A percentile compares a stretch with the other conserved stretches of the same genome.
Conservation (phyloP, 2,797 vertebrate species). For the Sebastolobus alascanus region DNA sequence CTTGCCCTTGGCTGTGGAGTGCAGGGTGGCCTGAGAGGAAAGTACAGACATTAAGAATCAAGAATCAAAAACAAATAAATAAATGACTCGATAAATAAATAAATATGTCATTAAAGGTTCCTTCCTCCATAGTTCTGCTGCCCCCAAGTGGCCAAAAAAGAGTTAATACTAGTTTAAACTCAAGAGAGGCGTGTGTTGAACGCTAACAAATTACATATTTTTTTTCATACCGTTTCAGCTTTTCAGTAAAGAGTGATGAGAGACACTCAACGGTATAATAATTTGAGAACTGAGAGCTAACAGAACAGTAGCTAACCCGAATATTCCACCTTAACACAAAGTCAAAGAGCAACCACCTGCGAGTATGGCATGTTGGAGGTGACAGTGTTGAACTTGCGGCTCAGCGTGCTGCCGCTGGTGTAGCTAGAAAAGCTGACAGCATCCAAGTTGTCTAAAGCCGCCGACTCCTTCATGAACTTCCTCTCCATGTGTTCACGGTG, state of each 20-base stretch:
- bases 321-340: background rate
- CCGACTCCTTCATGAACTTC: constrained; percentile 84
- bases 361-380: constrained; percentile 92
- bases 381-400: constrained; percentile 86
- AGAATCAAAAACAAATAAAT: background rate
- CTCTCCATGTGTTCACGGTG: constrained; percentile 93
- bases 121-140: too few relatives aligned
- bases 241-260: too few relatives aligned
- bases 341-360: constrained; percentile 70
- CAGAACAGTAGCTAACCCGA: too few relatives aligned
- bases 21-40: constrained; percentile 88
- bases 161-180: too few relatives aligned
- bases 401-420: constrained; percentile 86
- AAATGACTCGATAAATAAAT: too few relatives aligned
- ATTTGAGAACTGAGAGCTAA: too few relatives aligned
- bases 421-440: constrained; percentile 92
- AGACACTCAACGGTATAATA: too few relatives aligned
- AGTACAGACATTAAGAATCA: background rate
- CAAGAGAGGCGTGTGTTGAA: too few relatives aligned
- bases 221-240: too few relatives aligned
- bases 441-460: constrained; percentile 86
- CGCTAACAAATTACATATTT: too few relatives aligned
- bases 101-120: too few relatives aligned
- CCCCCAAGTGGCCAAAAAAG: too few relatives aligned
- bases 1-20: constrained; percentile 91